Conservation (phyloP, 2,113 vertebrate species). For the Typhlomys cinereus region DNA sequence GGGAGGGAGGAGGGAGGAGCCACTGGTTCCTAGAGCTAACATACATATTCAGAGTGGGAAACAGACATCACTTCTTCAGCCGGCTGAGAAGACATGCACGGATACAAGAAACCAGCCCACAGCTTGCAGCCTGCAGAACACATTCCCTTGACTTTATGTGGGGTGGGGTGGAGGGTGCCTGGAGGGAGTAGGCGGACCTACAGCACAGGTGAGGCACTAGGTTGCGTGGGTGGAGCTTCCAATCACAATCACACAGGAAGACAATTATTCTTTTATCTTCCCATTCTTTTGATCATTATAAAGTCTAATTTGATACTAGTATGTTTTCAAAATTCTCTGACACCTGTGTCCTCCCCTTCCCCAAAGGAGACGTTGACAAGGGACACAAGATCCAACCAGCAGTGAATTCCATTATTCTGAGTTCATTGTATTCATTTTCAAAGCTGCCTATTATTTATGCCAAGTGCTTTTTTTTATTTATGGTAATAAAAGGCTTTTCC, state of each 20-base stretch:
- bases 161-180: too few relatives aligned
- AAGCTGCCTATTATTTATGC: conserved; percentile 19
- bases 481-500: conserved; percentile 12
- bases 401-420: conserved; percentile 12
- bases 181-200: accelerated
- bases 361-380: conserved; percentile 5
- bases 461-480: conserved; percentile 20
- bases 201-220: background rate
- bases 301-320: conserved; percentile 30
- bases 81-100: background rate
- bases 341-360: conserved; percentile 12
- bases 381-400: background rate
- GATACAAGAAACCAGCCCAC: background rate
- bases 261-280: conserved; percentile 4
- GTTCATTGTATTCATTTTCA: conserved; percentile 31
- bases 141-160: accelerated
- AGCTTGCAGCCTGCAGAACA: background rate
- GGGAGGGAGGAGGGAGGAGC: too few relatives aligned
- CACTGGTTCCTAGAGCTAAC: background rate
- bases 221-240: background rate
- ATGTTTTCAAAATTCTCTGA: conserved; percentile 27
- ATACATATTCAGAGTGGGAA: background rate
- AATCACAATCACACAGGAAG: background rate
- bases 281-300: background rate
- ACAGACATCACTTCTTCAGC: background rate